Evolutionary conservation across 2,113 vertebrate species (phyloP).

Genomic region (Theristicus caerulescens): DNA sequence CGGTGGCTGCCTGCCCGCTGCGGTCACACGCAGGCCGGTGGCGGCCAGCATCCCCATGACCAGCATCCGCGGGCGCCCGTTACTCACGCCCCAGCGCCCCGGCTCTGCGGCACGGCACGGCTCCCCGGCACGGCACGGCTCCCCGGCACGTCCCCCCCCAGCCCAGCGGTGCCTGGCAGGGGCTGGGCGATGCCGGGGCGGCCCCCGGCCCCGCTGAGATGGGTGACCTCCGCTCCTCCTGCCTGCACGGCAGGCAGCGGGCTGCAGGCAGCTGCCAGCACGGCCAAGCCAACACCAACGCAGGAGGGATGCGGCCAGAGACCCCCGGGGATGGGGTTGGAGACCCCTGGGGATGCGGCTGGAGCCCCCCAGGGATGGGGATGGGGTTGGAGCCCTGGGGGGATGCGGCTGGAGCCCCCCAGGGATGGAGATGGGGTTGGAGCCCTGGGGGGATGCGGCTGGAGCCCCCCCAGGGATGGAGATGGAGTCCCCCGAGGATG

Average conservation of each 20-base stretch:
- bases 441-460: too few relatives aligned
- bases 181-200: neutral
- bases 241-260: neutral
- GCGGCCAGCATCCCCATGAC: neutral
- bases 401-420: too few relatives aligned
- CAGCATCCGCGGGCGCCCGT: neutral
- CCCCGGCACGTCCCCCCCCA: neutral
- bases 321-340: neutral
- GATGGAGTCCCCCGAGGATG: too few relatives aligned
- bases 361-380: too few relatives aligned
- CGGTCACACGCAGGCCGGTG: neutral
- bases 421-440: too few relatives aligned
- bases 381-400: too few relatives aligned
- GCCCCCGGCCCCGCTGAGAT: neutral
- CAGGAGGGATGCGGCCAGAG: neutral
- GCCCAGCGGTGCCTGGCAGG: neutral
- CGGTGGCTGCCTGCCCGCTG: neutral
- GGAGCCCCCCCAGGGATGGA: too few relatives aligned
- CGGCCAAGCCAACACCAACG: neutral
- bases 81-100: neutral
- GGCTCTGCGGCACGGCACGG: neutral
- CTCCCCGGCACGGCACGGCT: neutral
- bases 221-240: neutral
- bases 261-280: neutral
- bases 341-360: neutral